Evolutionary conservation across 2,797 vertebrate genomes (phyloP).

Genomic region (Smutsia gigantea): DNA sequence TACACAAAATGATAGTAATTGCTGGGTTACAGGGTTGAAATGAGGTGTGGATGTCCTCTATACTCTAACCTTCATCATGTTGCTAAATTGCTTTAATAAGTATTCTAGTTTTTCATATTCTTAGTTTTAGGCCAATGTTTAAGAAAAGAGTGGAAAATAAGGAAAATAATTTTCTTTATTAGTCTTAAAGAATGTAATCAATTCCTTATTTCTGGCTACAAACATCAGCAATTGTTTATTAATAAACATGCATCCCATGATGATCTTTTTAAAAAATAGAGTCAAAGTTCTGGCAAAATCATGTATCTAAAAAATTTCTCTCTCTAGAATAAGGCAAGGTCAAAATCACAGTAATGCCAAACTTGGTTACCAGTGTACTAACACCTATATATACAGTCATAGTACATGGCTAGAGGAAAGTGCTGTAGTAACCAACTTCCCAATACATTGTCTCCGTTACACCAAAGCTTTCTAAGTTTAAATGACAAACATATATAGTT

Average conservation of each 20-base stretch:
- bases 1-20: not conserved
- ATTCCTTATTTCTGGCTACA: not conserved
- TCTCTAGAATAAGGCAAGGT: not conserved
- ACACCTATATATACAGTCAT: not conserved
- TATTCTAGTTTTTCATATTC: not conserved
- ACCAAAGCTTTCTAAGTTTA: not conserved
- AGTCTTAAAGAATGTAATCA: not conserved
- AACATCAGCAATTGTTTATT: not conserved
- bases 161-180: not conserved
- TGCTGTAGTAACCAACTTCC: not conserved
- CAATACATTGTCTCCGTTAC: not conserved
- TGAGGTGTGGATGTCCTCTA: not conserved
- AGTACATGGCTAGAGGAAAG: not conserved
- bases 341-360: not conserved
- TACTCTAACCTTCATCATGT: not conserved
- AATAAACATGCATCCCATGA: not conserved
- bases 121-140: not conserved
- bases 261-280: not conserved
- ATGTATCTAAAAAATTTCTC: not conserved
- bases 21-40: not conserved
- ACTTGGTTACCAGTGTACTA: not conserved
- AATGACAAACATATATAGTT: not conserved
- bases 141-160: not conserved
- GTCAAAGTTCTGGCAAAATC: slow-evolving; percentile 17
- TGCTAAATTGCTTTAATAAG: not conserved